Conservation (phyloP, 2,797 vertebrate species). For the Oreonectes daqikongensis region DNA sequence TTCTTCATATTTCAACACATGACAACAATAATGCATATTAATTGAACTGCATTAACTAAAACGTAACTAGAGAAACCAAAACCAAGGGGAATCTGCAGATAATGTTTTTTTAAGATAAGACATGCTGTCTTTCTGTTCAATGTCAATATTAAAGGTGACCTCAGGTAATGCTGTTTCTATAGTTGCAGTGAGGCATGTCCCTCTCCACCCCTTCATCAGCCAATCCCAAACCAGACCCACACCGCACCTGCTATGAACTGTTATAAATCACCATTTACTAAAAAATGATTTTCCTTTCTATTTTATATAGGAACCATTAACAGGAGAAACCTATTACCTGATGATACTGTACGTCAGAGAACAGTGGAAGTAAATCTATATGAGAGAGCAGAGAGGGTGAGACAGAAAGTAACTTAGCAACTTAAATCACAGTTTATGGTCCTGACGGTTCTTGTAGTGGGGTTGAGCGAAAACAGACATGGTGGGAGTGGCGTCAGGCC, state of each 20-base stretch:
- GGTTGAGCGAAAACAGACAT: neutral
- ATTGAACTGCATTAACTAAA: too few species aligned
- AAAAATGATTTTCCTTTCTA: conserved; percentile 14
- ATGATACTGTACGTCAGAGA: conserved; percentile 18
- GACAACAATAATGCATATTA: neutral
- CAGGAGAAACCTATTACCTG: conserved; percentile 35
- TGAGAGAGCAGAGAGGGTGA: neutral
- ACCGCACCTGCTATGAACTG: conserved; percentile 9
- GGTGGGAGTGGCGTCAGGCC: neutral
- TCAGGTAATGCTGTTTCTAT: neutral
- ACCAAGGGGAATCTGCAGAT: neutral
- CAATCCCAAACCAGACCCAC: neutral
- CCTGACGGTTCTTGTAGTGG: neutral
- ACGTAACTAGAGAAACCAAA: neutral
- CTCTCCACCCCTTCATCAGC: neutral
- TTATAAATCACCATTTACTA: conserved; percentile 47
- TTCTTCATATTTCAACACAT: too few species aligned
- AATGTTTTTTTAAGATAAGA: too few species aligned
- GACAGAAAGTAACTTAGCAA: neutral
- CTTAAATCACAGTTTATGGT: neutral
- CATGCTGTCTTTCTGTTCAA: neutral
- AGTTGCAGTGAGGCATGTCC: conserved; percentile 29
- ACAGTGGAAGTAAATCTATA: conserved; percentile 16
- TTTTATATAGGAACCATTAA: conserved; percentile 16
- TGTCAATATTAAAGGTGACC: conserved; percentile 35